Percentiles rank a stretch among this genome's conserved stretches.
Evolutionary conservation across 2,888 invertebrate genomes (phyloP).

Genomic region (Watsonalla binaria): DNA sequence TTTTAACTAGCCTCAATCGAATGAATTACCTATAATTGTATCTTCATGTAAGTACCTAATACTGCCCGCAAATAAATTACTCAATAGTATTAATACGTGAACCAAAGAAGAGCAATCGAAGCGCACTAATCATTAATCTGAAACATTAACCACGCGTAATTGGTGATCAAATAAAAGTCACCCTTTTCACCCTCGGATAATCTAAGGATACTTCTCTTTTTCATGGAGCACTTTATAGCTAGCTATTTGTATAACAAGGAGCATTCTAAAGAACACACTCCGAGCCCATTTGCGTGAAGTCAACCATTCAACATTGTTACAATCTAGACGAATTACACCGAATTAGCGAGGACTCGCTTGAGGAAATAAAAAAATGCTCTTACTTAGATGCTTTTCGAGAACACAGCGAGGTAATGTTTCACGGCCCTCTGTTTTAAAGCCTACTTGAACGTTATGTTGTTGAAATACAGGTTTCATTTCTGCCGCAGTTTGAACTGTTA

Average conservation of each 20-base stretch:
- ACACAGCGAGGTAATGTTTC: not conserved
- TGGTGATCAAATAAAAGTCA: slow-evolving; percentile 6
- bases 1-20: too few species aligned
- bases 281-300: slow-evolving; percentile 19
- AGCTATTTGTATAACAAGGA: slow-evolving; percentile 42
- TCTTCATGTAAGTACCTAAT: too few species aligned
- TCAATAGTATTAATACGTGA: too few species aligned
- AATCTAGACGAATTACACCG: slow-evolving; percentile 8
- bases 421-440: not conserved
- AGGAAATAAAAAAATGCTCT: slow-evolving; percentile 4
- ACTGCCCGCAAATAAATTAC: too few species aligned
- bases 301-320: slow-evolving; percentile 7
- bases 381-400: not conserved
- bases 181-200: slow-evolving; percentile 6
- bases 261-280: slow-evolving; percentile 33
- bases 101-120: not conserved
- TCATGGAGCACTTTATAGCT: slow-evolving; percentile 30
- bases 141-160: slow-evolving; percentile 1
- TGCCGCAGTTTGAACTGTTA: too few species aligned
- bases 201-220: slow-evolving; percentile 22
- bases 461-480: not conserved
- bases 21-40: too few species aligned
- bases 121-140: slow-evolving; percentile 1
- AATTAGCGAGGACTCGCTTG: slow-evolving; percentile 9
- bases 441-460: not conserved